Conservation (phyloP, 2,888 invertebrate species). For the Drosophila flavopinicola region DNA sequence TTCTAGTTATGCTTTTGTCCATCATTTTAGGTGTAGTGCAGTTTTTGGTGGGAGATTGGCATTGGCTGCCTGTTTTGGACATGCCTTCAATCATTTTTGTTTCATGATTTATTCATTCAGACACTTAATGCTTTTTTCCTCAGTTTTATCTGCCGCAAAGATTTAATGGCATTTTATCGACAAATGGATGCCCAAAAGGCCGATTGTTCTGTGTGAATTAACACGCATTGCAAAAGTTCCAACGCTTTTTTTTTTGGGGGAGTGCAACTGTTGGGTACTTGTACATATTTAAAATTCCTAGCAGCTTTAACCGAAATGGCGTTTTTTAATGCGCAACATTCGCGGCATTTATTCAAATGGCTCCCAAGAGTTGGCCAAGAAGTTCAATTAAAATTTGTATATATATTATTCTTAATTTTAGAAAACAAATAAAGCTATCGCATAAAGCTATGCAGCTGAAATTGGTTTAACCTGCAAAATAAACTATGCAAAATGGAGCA, state of each 20-base stretch:
- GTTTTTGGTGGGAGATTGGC: background rate
- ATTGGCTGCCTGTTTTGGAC: slow-evolving; percentile 4
- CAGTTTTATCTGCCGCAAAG: slow-evolving; percentile 50
- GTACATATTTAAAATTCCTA: slow-evolving; percentile 18
- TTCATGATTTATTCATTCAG: slow-evolving; percentile 68
- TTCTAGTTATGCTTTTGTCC: slow-evolving; percentile 25
- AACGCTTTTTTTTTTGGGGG: slow-evolving; percentile 12
- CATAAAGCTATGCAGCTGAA: background rate
- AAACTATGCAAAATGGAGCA: background rate
- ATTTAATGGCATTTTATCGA: slow-evolving; percentile 62
- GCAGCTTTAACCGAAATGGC: slow-evolving; percentile 44
- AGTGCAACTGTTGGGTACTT: slow-evolving; percentile 17
- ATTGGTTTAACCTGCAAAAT: background rate
- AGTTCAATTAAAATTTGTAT: slow-evolving; percentile 1
- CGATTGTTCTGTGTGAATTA: slow-evolving; percentile 3
- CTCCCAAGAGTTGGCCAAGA: slow-evolving; percentile 1
- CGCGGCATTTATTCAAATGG: background rate
- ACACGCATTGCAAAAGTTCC: slow-evolving; percentile 15
- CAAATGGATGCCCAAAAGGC: slow-evolving; percentile 23
- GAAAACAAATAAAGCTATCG: background rate
- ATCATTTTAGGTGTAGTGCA: slow-evolving; percentile 20
- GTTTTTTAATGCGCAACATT: slow-evolving; percentile 22
- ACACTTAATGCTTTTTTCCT: slow-evolving; percentile 53
- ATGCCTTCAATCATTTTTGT: slow-evolving; percentile 61
- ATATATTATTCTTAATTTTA: background rate